Conservation (phyloP, 2,797 vertebrate genomes). For the Myotis daubentonii region DNA sequence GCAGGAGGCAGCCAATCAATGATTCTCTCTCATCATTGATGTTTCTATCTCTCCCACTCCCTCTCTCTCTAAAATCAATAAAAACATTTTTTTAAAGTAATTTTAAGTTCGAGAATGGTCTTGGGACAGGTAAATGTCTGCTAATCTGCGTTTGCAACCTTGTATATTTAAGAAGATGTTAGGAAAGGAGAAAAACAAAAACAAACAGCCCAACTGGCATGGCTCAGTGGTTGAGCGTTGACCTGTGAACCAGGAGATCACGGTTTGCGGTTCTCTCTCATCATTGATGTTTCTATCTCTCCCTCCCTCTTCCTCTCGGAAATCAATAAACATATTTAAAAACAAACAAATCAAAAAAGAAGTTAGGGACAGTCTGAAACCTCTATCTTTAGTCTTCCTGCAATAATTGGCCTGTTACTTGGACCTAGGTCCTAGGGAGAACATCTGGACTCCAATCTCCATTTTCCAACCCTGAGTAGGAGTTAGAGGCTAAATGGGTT, state of each 20-base stretch:
- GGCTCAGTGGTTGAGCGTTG: no score
- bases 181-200: background rate
- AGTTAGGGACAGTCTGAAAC: background rate
- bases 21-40: no score
- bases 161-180: constrained; percentile 43
- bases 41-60: no score
- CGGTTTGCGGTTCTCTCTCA: no score
- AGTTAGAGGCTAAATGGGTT: constrained; percentile 21
- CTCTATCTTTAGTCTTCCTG: background rate
- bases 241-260: no score
- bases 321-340: no score
- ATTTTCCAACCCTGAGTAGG: constrained; percentile 9
- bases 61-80: no score
- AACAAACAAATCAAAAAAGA: background rate
- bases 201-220: background rate
- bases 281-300: no score
- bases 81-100: background rate
- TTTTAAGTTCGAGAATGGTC: background rate
- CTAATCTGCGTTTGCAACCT: background rate
- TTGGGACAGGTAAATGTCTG: background rate
- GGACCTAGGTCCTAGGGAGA: background rate
- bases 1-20: no score
- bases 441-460: constrained; percentile 17
- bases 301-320: no score
- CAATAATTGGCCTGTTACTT: background rate